phyloP scores from a whole-genome alignment of 1,140 invertebrate species.

The Theocolax elegans region DNA sequence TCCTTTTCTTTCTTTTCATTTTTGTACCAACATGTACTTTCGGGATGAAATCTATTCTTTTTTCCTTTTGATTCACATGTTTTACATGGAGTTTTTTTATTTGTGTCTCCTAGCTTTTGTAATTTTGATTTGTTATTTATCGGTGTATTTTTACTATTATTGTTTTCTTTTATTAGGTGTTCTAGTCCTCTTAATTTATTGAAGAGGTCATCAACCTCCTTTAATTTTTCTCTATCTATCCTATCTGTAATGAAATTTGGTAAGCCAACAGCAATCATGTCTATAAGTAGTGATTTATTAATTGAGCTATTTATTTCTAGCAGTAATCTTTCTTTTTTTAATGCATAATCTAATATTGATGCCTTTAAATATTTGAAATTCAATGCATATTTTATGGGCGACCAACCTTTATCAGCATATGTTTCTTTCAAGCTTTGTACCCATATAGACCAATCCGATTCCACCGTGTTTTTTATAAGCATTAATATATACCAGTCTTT shows the following conservation, averaged over 20 bases:
- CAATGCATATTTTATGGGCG: not conserved
- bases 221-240: constrained; percentile 43
- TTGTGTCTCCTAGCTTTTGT: no score
- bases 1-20: not conserved
- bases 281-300: constrained; percentile 38
- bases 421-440: not conserved
- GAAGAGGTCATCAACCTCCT: constrained; percentile 42
- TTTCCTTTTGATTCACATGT: not conserved
- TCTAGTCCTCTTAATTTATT: constrained; percentile 42
- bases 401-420: constrained; percentile 16
- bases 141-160: not conserved
- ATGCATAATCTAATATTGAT: no score
- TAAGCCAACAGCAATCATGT: constrained; percentile 43
- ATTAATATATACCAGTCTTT: constrained; percentile 11
- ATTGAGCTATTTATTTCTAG: no score
- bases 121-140: no score
- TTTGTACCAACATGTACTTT: constrained; percentile 1
- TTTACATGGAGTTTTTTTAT: constrained; percentile 13
- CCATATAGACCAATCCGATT: not conserved
- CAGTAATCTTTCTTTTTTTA: no score
- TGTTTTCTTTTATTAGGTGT: constrained; percentile 36
- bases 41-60: constrained; percentile 1
- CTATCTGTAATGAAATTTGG: constrained; percentile 43
- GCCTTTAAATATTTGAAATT: constrained; percentile 9
- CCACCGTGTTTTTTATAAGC: not conserved